A percentile compares a stretch with the other conserved stretches of the same genome.
These are phyloP conservation scores for Ardeotis arabs DNA, from an alignment of 2,113 vertebrate genomes.

Conservation along the genomic window DNA sequence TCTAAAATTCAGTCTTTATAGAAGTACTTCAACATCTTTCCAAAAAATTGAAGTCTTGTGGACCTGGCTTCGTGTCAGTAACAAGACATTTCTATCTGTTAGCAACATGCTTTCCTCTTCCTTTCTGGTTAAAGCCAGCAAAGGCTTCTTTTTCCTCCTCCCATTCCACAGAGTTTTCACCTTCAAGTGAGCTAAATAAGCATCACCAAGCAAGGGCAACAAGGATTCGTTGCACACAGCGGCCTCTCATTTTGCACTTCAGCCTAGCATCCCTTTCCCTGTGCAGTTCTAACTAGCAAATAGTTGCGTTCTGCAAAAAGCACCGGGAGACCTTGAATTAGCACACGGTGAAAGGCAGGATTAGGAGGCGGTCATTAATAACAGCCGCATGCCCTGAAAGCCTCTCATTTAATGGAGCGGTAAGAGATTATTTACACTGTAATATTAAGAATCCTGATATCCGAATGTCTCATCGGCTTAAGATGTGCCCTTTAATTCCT, in stretches of 20 bases:
- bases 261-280: background rate
- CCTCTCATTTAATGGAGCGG: background rate
- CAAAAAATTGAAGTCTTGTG: background rate
- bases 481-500: conserved; percentile 34
- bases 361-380: background rate
- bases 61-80: background rate
- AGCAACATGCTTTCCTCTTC: background rate
- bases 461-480: background rate
- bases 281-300: background rate
- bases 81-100: background rate
- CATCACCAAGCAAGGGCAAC: background rate
- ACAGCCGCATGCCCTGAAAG: background rate
- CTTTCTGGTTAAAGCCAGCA: background rate
- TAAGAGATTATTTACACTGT: conserved; percentile 39
- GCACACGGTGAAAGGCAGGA: background rate
- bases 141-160: background rate
- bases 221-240: background rate
- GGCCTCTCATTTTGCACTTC: background rate
- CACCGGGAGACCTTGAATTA: background rate
- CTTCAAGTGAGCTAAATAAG: background rate
- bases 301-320: background rate
- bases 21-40: background rate
- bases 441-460: conserved; percentile 1
- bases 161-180: background rate
- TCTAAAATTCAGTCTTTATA: background rate